These are phyloP conservation scores for Nasua narica DNA, from an alignment of 2,797 vertebrate genomes.

Conservation along the genomic window DNA sequence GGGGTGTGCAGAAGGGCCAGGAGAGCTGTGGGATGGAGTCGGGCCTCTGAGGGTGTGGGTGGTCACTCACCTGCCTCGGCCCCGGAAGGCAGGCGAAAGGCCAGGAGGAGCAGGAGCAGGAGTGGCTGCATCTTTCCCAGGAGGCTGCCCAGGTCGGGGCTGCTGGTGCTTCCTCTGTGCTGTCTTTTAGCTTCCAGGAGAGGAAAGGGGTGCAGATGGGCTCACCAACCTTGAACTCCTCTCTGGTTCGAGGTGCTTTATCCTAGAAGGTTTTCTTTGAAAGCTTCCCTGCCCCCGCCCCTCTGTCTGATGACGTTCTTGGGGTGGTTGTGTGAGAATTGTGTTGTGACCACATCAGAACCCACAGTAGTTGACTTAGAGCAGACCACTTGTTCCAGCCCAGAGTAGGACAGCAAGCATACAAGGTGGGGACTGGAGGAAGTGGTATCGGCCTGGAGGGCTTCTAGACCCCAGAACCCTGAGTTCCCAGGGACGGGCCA, in stretches of 20 bases:
- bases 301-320: not conserved
- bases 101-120: not conserved
- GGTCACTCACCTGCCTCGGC: constrained; percentile 60
- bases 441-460: not conserved
- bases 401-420: not conserved
- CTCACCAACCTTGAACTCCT: not conserved
- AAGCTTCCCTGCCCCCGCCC: not conserved
- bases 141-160: not conserved
- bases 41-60: not conserved
- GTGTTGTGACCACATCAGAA: not conserved
- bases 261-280: not conserved
- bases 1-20: not conserved
- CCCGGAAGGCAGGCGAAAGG: not conserved
- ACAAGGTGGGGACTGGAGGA: not conserved
- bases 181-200: not conserved
- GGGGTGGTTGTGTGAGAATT: not conserved
- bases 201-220: not conserved
- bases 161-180: not conserved
- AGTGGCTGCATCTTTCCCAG: constrained; percentile 36
- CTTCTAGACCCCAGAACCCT: not conserved
- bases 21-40: not conserved
- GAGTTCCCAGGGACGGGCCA: not conserved
- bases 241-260: not conserved
- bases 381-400: not conserved
- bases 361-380: constrained; percentile 42